Evolutionary conservation across 2,113 vertebrate genomes (phyloP).

Genomic region (Mastomys coucha): DNA sequence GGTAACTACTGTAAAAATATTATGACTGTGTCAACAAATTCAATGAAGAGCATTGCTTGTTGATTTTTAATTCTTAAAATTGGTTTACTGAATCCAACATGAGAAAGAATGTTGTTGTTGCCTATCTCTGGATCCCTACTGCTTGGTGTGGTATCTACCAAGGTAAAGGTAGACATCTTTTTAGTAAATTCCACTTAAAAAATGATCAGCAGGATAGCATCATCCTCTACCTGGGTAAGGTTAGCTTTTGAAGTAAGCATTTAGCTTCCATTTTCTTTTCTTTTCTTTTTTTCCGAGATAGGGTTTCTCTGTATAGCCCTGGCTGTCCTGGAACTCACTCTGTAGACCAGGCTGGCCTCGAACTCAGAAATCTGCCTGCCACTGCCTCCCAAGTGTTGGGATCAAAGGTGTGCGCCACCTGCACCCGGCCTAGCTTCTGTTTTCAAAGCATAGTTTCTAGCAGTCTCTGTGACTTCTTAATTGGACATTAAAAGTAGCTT

Average conservation of each 20-base stretch:
- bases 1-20: constrained; percentile 86
- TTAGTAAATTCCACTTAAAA: neutral
- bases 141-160: neutral
- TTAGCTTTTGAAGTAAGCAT: neutral
- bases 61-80: constrained; percentile 24
- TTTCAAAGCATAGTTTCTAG: constrained; percentile 21
- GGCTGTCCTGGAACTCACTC: too few relatives aligned
- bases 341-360: too few relatives aligned
- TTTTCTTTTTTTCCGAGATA: too few relatives aligned
- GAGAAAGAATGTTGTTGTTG: neutral
- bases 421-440: neutral
- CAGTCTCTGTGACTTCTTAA: neutral
- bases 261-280: constrained; percentile 1
- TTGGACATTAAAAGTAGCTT: neutral
- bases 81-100: constrained; percentile 9
- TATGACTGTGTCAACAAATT: neutral
- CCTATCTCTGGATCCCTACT: neutral
- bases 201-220: neutral
- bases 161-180: neutral
- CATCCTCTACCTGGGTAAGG: constrained; percentile 3
- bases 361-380: too few relatives aligned
- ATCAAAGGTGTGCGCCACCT: too few relatives aligned
- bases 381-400: too few relatives aligned
- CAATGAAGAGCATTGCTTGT: constrained; percentile 11
- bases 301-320: too few relatives aligned